Conservation (phyloP, 2,888 invertebrate genomes). For the Zonitis immaculata region DNA sequence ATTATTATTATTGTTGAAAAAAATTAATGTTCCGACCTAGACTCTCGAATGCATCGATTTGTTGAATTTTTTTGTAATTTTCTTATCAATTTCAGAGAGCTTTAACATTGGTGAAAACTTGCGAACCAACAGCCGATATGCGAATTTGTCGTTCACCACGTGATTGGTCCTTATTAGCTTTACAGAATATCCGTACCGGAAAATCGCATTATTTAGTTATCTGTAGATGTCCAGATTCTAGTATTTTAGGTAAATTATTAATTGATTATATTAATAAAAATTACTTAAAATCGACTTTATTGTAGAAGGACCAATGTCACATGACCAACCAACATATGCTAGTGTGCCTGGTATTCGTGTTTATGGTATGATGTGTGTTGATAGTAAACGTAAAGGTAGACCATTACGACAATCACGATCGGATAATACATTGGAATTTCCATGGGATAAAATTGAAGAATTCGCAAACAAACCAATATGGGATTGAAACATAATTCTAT, state of each 20-base stretch:
- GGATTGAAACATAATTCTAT: not conserved
- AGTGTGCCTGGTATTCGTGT: conserved; percentile 90
- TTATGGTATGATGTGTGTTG: conserved; percentile 91
- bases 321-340: conserved; percentile 90
- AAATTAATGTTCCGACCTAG: no score
- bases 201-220: conserved; percentile 92
- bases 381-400: conserved; percentile 44
- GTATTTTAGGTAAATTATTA: conserved; percentile 65
- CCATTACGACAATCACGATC: conserved; percentile 50
- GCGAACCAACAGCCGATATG: conserved; percentile 89
- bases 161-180: conserved; percentile 86
- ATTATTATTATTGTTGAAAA: no score
- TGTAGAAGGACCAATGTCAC: conserved; percentile 89
- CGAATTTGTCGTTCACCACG: conserved; percentile 80
- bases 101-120: conserved; percentile 86
- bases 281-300: conserved; percentile 19
- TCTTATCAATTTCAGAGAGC: conserved; percentile 57
- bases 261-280: not conserved
- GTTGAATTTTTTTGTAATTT: no score
- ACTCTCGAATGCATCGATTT: no score
- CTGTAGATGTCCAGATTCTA: conserved; percentile 81
- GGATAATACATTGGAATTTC: conserved; percentile 67
- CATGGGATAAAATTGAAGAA: not conserved
- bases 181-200: conserved; percentile 88
- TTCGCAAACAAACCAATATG: not conserved